These are phyloP conservation scores for Lepidothrix coronata DNA, from an alignment of 2,113 vertebrate species.

Conservation along the genomic window DNA sequence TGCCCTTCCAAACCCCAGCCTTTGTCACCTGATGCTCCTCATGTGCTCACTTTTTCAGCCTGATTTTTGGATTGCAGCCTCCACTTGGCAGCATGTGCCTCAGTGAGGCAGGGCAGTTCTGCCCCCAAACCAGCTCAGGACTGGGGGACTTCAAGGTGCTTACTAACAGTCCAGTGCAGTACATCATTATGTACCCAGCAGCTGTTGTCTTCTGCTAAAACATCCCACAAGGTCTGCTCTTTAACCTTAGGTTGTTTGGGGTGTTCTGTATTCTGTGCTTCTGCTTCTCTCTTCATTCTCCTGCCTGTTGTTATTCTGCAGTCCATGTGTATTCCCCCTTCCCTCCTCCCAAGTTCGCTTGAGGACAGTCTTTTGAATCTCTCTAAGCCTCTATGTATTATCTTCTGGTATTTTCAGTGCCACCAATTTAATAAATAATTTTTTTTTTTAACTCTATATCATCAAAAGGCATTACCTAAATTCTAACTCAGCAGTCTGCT, in stretches of 20 bases:
- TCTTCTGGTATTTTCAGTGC: not conserved
- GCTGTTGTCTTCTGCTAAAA: not conserved
- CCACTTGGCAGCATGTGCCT: not conserved
- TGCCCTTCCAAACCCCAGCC: not conserved
- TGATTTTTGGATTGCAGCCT: not conserved
- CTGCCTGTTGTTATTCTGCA: not conserved
- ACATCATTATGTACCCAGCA: not conserved
- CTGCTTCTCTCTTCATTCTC: not conserved
- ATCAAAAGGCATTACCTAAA: conserved; percentile 15
- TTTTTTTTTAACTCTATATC: not conserved
- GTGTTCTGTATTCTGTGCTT: not conserved
- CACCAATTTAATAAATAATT: not conserved
- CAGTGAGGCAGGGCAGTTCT: not conserved
- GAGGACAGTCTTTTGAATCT: not conserved
- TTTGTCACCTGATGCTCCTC: not conserved
- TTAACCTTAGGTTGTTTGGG: not conserved
- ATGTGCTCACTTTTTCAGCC: not conserved
- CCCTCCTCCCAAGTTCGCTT: not conserved
- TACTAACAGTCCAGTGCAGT: not conserved
- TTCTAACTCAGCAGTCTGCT: not conserved
- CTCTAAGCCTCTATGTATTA: not conserved
- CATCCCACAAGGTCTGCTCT: not conserved
- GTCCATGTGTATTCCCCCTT: not conserved
- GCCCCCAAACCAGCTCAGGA: not conserved
- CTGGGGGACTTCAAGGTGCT: not conserved